phyloP scores from a whole-genome alignment of 2,797 vertebrate genomes.

The Squalus acanthias region DNA sequence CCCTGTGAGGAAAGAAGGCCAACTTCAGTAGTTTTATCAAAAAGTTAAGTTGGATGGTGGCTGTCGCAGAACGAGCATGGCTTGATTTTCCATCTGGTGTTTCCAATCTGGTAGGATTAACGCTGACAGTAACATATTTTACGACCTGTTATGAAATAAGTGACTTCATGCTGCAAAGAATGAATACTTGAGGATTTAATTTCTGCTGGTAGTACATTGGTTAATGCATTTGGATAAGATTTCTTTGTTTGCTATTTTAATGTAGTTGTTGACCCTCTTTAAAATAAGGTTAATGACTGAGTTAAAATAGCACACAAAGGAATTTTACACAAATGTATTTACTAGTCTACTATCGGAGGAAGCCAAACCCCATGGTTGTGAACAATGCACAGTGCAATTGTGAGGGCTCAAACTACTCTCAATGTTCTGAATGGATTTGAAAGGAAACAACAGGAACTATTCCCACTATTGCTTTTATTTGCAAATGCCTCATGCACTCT shows the following conservation, averaged over 20 bases:
- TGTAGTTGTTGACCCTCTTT: neutral
- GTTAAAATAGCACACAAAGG: slow-evolving; percentile 25
- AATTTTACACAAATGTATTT: neutral
- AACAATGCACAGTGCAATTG: neutral
- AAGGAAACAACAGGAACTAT: neutral
- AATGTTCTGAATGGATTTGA: neutral
- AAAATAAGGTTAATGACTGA: neutral
- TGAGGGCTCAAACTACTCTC: neutral
- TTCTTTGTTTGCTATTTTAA: neutral
- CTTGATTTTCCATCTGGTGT: neutral
- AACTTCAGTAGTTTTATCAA: neutral
- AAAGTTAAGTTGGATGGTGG: neutral
- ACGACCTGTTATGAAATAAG: neutral
- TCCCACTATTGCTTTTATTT: neutral
- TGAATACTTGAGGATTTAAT: neutral
- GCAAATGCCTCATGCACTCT: too few species aligned
- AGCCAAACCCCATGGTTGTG: neutral
- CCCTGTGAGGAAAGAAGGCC: neutral
- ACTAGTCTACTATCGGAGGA: neutral
- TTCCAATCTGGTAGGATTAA: neutral
- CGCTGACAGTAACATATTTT: neutral
- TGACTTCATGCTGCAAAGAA: neutral
- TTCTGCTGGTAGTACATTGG: neutral
- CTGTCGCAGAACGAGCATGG: neutral
- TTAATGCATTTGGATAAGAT: neutral